phyloP scores from a whole-genome alignment of 2,113 vertebrate genomes.

The Corythaixoides concolor region DNA sequence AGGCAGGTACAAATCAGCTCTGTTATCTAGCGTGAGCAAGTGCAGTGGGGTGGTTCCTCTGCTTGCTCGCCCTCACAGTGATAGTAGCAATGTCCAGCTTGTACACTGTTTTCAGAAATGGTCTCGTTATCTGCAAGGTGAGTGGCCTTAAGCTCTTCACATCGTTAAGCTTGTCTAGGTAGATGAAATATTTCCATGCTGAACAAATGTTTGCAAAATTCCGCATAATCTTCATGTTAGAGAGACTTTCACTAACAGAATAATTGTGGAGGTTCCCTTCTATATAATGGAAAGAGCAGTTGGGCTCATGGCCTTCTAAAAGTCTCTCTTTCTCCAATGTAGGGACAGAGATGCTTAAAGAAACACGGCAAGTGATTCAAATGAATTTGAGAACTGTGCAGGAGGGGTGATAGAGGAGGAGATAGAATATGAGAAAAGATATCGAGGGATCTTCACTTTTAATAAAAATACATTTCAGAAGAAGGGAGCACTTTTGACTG shows the following conservation, averaged over 20 bases:
- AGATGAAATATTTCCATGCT: not conserved
- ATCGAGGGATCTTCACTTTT: not conserved
- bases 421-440: not conserved
- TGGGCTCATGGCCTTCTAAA: not conserved
- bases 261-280: not conserved
- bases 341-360: not conserved
- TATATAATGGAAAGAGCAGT: not conserved
- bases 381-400: not conserved
- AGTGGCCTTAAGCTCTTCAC: not conserved
- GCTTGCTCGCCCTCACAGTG: not conserved
- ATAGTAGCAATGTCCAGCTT: not conserved
- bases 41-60: fast-evolving
- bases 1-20: not conserved
- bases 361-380: not conserved
- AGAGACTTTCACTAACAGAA: not conserved
- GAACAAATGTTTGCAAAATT: not conserved
- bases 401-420: not conserved
- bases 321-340: not conserved
- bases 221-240: not conserved
- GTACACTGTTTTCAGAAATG: not conserved
- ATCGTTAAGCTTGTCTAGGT: not conserved
- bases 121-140: not conserved
- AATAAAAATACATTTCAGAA: not conserved
- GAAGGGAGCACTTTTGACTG: not conserved
- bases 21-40: not conserved